Conservation (phyloP, 1,140 invertebrate genomes). For the Gonatopus flavifemur region DNA sequence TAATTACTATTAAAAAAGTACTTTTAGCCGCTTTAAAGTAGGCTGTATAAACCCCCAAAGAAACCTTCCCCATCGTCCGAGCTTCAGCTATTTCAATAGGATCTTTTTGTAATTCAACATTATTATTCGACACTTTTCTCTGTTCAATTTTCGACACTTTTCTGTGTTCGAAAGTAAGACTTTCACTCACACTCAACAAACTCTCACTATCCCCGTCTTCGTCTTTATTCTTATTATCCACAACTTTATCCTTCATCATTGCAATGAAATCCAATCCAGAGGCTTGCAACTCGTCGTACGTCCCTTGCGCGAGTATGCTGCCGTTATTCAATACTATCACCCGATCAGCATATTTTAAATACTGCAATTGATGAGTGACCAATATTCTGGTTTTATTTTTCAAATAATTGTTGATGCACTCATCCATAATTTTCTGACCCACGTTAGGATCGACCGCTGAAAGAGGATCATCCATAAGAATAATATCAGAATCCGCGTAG, state of each 20-base stretch:
- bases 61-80: conserved; percentile 62
- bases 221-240: conserved; percentile 1
- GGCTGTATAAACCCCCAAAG: conserved; percentile 60
- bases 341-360: conserved; percentile 70
- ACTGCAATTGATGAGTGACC: conserved; percentile 84
- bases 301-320: conserved; percentile 62
- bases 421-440: conserved; percentile 69
- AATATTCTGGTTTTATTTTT: conserved; percentile 72
- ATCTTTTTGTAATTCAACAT: neutral
- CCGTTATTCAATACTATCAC: conserved; percentile 68
- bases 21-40: conserved; percentile 66
- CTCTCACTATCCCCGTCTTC: neutral
- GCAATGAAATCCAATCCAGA: conserved; percentile 68
- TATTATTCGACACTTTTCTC: neutral
- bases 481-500: conserved; percentile 80
- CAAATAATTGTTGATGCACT: conserved; percentile 71
- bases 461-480: conserved; percentile 81
- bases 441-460: conserved; percentile 77
- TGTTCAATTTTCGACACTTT: too few species aligned
- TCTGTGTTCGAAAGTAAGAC: too few species aligned
- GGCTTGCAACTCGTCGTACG: conserved; percentile 64
- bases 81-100: conserved; percentile 55
- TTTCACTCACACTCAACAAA: neutral
- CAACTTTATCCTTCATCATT: too few species aligned
- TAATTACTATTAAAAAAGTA: conserved; percentile 53